Evolutionary conservation across 2,113 vertebrate genomes (phyloP).

Genomic region (Bambusicola thoracicus): DNA sequence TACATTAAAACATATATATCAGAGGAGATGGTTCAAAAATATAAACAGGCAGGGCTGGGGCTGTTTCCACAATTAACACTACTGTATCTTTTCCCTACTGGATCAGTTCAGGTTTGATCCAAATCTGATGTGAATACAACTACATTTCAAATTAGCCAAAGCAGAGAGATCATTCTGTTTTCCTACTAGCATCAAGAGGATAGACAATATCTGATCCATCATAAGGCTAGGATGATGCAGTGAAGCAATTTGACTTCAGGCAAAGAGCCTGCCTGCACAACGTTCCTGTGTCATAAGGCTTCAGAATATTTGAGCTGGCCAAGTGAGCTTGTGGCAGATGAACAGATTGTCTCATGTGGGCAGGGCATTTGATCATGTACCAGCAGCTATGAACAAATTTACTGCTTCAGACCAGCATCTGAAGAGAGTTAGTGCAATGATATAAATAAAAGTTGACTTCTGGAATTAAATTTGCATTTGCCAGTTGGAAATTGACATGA

Average conservation of each 20-base stretch:
- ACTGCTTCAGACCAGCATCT: neutral
- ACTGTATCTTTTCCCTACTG: neutral
- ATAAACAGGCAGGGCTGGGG: neutral
- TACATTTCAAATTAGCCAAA: constrained; percentile 17
- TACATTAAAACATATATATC: neutral
- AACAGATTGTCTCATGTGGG: neutral
- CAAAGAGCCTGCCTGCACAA: neutral
- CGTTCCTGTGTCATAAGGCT: neutral
- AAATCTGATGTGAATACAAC: constrained; percentile 6
- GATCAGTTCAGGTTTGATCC: neutral
- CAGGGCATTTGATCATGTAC: neutral
- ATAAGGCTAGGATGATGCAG: neutral
- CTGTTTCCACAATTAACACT: neutral
- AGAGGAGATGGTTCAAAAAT: neutral
- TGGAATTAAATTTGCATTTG: neutral
- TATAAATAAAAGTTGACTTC: neutral
- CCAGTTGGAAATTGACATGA: neutral
- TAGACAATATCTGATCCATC: neutral
- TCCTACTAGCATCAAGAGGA: neutral
- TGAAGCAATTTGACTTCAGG: neutral
- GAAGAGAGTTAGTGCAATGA: neutral
- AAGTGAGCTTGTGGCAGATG: neutral
- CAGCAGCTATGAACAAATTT: neutral
- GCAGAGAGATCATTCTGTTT: neutral
- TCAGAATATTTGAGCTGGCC: neutral